Conservation (phyloP, 2,888 invertebrate species). For the Dendrolimus houi region DNA sequence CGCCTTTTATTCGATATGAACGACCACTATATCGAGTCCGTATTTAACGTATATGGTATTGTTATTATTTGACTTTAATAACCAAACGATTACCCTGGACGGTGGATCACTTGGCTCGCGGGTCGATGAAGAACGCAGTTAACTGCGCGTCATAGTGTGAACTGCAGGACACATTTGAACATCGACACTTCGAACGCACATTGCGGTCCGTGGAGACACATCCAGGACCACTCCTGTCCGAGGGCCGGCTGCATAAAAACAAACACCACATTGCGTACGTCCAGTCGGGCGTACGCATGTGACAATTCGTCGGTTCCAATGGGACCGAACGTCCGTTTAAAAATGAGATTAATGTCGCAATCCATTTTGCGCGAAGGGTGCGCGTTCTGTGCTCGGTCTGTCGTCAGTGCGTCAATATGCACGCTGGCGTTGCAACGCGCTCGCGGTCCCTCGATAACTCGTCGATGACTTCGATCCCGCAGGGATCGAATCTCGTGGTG, state of each 20-base stretch:
- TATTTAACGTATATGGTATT: too few species aligned
- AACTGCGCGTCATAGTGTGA: constrained; percentile 61
- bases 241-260: constrained; percentile 45
- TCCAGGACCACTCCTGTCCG: constrained; percentile 65
- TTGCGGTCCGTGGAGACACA: constrained; percentile 67
- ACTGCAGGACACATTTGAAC: constrained; percentile 74
- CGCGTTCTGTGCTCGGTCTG: constrained; percentile 2
- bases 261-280: constrained; percentile 17
- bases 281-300: constrained; percentile 6
- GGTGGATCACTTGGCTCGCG: constrained; percentile 78
- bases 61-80: too few species aligned
- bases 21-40: too few species aligned
- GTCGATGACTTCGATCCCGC: neutral
- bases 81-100: constrained; percentile 50
- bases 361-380: neutral
- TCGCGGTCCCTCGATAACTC: too few species aligned
- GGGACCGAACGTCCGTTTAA: constrained; percentile 11
- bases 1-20: too few species aligned
- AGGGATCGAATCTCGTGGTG: neutral
- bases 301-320: constrained; percentile 15
- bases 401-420: too few species aligned
- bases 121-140: constrained; percentile 78
- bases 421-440: too few species aligned
- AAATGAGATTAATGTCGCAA: constrained; percentile 5
- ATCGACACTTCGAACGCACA: constrained; percentile 79